A percentile compares a stretch with the other conserved stretches of the same genome.
These are phyloP conservation scores for Antennarius striatus DNA, from an alignment of 2,113 vertebrate genomes.

Conservation along the genomic window DNA sequence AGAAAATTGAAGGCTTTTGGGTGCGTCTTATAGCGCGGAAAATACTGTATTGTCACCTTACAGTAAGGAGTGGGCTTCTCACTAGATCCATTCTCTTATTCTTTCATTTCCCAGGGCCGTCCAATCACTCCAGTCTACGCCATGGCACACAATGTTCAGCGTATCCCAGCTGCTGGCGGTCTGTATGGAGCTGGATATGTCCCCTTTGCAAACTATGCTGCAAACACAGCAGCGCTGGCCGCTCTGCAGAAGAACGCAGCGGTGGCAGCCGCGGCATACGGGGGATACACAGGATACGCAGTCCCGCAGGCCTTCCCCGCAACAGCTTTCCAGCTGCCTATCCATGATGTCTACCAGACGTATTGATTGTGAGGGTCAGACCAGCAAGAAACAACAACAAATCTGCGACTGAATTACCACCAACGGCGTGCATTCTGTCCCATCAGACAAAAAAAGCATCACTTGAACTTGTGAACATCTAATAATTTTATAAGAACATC, in stretches of 20 bases:
- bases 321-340: slow-evolving; percentile 89
- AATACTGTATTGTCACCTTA: too few relatives aligned
- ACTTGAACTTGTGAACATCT: slow-evolving; percentile 20
- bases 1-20: too few relatives aligned
- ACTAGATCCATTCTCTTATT: not conserved
- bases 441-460: slow-evolving; percentile 26
- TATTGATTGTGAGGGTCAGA: slow-evolving; percentile 79
- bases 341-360: slow-evolving; percentile 94
- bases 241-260: slow-evolving; percentile 94
- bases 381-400: slow-evolving; percentile 1
- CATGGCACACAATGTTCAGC: slow-evolving; percentile 90
- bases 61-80: not conserved
- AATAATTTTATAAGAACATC: slow-evolving; percentile 25
- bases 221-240: slow-evolving; percentile 86
- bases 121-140: slow-evolving; percentile 96
- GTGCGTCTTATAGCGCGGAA: too few relatives aligned
- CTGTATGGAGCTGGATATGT: slow-evolving; percentile 92
- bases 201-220: slow-evolving; percentile 85
- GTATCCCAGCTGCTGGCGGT: slow-evolving; percentile 85
- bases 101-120: slow-evolving; percentile 81
- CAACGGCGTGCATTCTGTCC: slow-evolving; percentile 8
- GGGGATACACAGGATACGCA: slow-evolving; percentile 86
- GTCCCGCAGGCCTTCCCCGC: slow-evolving; percentile 91
- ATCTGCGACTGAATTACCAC: slow-evolving; percentile 47
- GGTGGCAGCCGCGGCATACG: slow-evolving; percentile 83